A percentile compares a stretch with the other conserved stretches of the same genome.
phyloP scores from a whole-genome alignment of 2,888 invertebrate species.

The Synanthedon myopaeformis region DNA sequence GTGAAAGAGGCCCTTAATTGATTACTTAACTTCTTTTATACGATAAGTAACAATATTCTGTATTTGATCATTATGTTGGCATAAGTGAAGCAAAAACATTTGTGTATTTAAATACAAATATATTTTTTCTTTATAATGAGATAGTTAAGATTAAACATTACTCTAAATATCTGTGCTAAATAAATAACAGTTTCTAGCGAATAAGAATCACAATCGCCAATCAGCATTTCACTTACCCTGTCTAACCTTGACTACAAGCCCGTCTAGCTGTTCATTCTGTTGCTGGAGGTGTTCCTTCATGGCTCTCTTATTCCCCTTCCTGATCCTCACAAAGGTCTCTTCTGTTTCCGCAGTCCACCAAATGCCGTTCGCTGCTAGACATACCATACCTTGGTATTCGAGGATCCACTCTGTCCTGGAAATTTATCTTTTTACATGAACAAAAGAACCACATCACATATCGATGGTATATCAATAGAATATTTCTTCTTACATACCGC shows the following conservation, averaged over 20 bases:
- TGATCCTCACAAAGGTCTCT: conserved; percentile 80
- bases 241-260: conserved; percentile 80
- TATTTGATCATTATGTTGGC: not conserved
- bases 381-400: conserved; percentile 89
- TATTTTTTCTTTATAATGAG: not conserved
- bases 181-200: no score
- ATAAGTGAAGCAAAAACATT: not conserved
- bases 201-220: no score
- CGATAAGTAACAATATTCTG: no score
- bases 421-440: not conserved
- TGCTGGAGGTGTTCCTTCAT: conserved; percentile 90
- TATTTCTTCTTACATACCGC: no score
- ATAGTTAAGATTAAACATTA: not conserved
- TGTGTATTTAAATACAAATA: not conserved
- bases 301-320: conserved; percentile 82
- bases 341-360: conserved; percentile 98
- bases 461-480: no score
- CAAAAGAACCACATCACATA: not conserved
- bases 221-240: conserved; percentile 26
- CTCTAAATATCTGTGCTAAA: no score
- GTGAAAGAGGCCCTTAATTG: no score
- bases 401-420: conserved; percentile 87
- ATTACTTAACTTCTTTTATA: no score
- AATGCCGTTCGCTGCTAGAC: conserved; percentile 86
- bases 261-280: conserved; percentile 85